These are phyloP conservation scores for Mystacornis crossleyi DNA, from an alignment of 2,113 vertebrate species.

Conservation along the genomic window DNA sequence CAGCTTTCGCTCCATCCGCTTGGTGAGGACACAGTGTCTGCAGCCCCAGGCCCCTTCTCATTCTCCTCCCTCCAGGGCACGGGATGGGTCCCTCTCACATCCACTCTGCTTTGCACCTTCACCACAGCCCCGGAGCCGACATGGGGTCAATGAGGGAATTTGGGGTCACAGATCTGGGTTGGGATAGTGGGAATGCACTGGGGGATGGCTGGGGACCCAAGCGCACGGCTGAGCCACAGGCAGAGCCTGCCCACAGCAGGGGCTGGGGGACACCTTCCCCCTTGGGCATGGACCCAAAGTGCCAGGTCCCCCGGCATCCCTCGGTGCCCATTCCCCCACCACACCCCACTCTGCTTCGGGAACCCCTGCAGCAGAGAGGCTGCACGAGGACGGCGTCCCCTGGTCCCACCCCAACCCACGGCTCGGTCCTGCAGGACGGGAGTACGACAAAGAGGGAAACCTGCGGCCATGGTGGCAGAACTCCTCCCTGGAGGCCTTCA, in stretches of 20 bases:
- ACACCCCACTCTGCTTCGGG: not conserved
- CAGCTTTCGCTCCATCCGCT: conserved; percentile 67
- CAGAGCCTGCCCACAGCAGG: not conserved
- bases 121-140: not conserved
- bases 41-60: not conserved
- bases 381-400: not conserved
- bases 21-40: conserved; percentile 62
- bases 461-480: conserved; percentile 96
- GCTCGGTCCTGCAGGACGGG: conserved; percentile 78
- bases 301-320: not conserved
- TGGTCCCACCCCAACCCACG: not conserved
- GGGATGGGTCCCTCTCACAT: not conserved
- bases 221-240: fast-evolving
- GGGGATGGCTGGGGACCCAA: not conserved
- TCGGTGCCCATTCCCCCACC: not conserved
- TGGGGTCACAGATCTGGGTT: not conserved
- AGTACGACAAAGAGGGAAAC: conserved; percentile 96
- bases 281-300: not conserved
- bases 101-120: not conserved
- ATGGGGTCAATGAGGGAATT: not conserved
- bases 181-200: not conserved
- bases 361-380: not conserved
- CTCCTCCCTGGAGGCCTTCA: conserved; percentile 89
- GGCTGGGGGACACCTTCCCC: not conserved
- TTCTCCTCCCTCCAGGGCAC: not conserved